Evolutionary conservation across 2,888 invertebrate species (phyloP).

Genomic region (Nomada ferruginata): DNA sequence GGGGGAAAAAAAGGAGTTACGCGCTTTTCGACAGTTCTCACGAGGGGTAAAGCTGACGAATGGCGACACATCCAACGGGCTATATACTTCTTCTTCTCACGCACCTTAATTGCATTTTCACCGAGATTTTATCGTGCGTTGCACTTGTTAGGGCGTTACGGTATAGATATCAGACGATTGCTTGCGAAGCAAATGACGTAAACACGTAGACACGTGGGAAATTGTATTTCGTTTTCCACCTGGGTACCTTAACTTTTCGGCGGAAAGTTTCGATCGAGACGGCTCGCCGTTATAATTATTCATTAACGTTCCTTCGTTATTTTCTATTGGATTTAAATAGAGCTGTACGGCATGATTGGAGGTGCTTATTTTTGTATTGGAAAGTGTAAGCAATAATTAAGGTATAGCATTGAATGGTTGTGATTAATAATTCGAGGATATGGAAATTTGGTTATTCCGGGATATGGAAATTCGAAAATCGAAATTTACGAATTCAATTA

Average conservation of each 20-base stretch:
- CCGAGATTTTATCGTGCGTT: constrained; percentile 36
- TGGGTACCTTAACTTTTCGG: neutral
- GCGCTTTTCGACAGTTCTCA: constrained; percentile 48
- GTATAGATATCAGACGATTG: neutral
- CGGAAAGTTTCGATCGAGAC: neutral
- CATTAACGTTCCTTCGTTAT: neutral
- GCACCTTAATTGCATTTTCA: constrained; percentile 42
- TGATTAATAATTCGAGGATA: neutral
- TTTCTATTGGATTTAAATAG: too few species aligned
- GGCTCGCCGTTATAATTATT: constrained; percentile 16
- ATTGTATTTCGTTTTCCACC: neutral
- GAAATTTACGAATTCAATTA: neutral
- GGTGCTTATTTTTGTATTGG: too few species aligned
- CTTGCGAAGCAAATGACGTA: constrained; percentile 15
- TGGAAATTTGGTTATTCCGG: neutral
- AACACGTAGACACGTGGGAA: neutral
- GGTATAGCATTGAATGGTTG: neutral
- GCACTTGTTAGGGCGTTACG: constrained; percentile 24
- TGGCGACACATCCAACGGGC: constrained; percentile 27
- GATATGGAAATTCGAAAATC: neutral
- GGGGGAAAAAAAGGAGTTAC: constrained; percentile 26
- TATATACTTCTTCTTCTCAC: constrained; percentile 40
- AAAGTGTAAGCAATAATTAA: too few species aligned
- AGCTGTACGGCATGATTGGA: too few species aligned
- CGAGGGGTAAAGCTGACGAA: constrained; percentile 42